Evolutionary conservation across 2,888 invertebrate genomes (phyloP), one percentile per base, ranked within the genome.

Genomic region (Dryocosmus kuriphilus): DNA sequence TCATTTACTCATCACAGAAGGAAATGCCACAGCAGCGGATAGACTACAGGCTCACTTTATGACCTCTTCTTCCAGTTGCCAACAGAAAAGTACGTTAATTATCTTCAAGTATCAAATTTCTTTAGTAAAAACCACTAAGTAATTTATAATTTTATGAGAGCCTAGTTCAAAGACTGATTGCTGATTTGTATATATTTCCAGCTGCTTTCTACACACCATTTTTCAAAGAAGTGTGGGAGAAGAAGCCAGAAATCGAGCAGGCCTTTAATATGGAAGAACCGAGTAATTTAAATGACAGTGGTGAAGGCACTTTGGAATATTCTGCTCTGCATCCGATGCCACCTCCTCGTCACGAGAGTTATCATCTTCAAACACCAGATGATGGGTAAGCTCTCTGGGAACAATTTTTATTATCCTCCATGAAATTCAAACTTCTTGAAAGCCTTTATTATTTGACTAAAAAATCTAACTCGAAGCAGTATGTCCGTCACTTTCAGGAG

Each of bases 181-280:
- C 73, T 71, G 24, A 60, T 60, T 63, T 55, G 32, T 7, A 35
- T 19, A 4, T 16, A 60, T 35, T 19, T 74, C 79, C 92, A 97
- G 97, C 97, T 88, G 97, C 98, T 41, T 97, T 98, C 92, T 98
- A 97, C 92, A 97, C 97, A 67, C 98, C 98, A 67, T 98, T 98
- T 93, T 97, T 98, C 93, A 97, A 98, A 91, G 98, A 98, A 91
- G 98, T 97, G 30, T 98, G 98, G 98, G 98, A 98, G 91, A 96
- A 97, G 87, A 98, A 98, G 87, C 97, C 97, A 38, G 98, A 98
- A 92, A 98, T 98, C 76, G 98, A 98, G 91, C 96, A 97, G 89
- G 96, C 98, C 24, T 97, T 97, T 92, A 96, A 97, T 83, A 95
- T 97, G 94, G 97, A 97, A 90, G 96, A 96, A 88, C 94, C 93